Evolutionary conservation across 2,888 invertebrate species (phyloP), one percentile per base, ranked within the genome.

Genomic region (Dusona sp.): DNA sequence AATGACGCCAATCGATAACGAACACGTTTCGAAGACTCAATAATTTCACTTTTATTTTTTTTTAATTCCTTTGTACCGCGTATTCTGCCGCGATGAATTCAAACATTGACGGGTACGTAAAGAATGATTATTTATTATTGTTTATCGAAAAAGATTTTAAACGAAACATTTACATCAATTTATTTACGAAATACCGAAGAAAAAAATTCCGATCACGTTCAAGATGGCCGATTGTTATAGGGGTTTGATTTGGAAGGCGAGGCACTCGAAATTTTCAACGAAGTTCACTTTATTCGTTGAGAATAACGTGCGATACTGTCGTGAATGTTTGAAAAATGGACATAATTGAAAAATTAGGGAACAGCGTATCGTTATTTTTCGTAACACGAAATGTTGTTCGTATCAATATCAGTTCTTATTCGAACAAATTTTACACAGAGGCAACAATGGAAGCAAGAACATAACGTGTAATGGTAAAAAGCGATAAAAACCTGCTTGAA

Each of bases 401-500:
- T 29, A 61, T 61, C 29, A 16, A 61, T 61, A 16, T 29, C 29
- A 16, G 16, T 16, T n/a, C n/a, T n/a, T 61, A 4, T 29, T 61
- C 29, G 1, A 61, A 61, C 61, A 2, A 61, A 61, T 29, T 42
- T 38, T 16, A 22, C 13, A 68, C 11, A 19, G 68, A 25, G 11
- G 45, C 33, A 51, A 48, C 48, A 11, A 36, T 36, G 16, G 16
- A 29, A 61, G 61, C 61, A 61, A 29, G 29, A 29, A 25, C 25
- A 6, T 61, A 29, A 22, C 8, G 45, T 25, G 29, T 33, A 81
- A 81, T n/a, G 54, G 65, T 45, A 25, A 79, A 68, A 42, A 75
- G 33, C 29, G 64, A 77, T 75, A 61, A 84, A 57, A 81, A 61
- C 13, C 42, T 9, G 25, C 38, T 51, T 45, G 72, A 65, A 67